These are phyloP conservation scores for Perca schrenkii DNA, from an alignment of 2,113 vertebrate genomes.

Conservation along the genomic window DNA sequence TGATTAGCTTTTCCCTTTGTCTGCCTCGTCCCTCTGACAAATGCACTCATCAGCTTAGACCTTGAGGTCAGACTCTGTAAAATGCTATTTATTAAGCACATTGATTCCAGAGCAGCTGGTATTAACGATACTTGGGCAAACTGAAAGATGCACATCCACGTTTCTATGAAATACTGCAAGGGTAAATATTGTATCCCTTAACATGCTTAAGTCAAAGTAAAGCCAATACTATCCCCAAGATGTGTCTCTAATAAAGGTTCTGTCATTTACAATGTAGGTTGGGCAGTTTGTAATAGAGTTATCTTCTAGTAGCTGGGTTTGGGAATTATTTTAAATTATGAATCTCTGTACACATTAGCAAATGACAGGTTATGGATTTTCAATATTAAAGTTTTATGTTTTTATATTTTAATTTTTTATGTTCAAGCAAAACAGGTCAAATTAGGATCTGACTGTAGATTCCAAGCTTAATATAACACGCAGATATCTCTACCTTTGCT, in stretches of 20 bases:
- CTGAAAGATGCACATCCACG: conserved; percentile 79
- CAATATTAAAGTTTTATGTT: conserved; percentile 2
- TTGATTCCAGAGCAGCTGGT: conserved; percentile 88
- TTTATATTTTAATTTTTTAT: neutral
- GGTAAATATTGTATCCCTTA: conserved; percentile 62
- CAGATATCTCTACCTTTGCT: conserved; percentile 6
- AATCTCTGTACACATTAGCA: neutral
- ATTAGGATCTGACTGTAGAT: neutral
- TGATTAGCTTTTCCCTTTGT: conserved; percentile 74
- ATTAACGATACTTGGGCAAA: conserved; percentile 87
- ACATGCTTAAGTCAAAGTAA: conserved; percentile 47
- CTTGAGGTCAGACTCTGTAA: conserved; percentile 86
- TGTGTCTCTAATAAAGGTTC: conserved; percentile 52
- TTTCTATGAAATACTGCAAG: conserved; percentile 78
- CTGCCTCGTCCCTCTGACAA: conserved; percentile 82
- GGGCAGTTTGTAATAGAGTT: conserved; percentile 27
- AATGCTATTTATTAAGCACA: conserved; percentile 91
- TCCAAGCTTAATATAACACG: conserved; percentile 7
- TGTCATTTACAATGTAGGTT: conserved; percentile 42
- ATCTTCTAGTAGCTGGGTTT: neutral
- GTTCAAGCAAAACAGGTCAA: neutral
- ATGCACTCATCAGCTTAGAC: conserved; percentile 83
- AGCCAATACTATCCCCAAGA: conserved; percentile 65
- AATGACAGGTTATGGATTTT: conserved; percentile 9
- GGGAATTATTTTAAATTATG: neutral